Conservation (phyloP, 2,113 vertebrate genomes). For the Notechis scutatus region DNA sequence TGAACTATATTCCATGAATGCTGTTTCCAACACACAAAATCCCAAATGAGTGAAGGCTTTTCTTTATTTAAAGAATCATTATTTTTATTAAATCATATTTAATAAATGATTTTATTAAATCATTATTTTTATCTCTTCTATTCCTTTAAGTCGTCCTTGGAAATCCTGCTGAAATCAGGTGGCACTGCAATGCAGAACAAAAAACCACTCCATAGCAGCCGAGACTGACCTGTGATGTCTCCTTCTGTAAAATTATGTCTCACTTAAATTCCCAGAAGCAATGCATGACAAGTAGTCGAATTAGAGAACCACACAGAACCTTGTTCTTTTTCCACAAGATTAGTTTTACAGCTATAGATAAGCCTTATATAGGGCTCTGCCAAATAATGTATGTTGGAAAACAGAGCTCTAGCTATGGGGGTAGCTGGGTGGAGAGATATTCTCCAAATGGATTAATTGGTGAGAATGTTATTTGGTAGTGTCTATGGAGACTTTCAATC, state of each 20-base stretch:
- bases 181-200: neutral
- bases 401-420: neutral
- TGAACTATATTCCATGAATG: neutral
- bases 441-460: neutral
- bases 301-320: neutral
- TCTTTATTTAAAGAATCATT: neutral
- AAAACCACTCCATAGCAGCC: neutral
- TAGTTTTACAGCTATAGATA: slow-evolving; percentile 10
- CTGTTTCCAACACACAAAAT: slow-evolving; percentile 12
- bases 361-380: neutral
- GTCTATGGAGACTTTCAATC: too few species aligned
- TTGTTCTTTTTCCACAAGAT: neutral
- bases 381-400: neutral
- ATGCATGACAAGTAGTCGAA: neutral
- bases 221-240: slow-evolving; percentile 1
- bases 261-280: neutral
- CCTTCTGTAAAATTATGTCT: neutral
- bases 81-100: neutral
- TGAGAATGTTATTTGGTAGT: neutral
- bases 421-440: neutral
- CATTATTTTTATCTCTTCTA: neutral
- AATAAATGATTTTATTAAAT: too few species aligned
- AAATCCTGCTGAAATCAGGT: neutral
- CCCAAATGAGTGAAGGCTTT: slow-evolving; percentile 5
- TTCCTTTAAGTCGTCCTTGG: neutral